Evolutionary conservation across 1,140 invertebrate genomes (phyloP).

Genomic region (Nomia melanderi): DNA sequence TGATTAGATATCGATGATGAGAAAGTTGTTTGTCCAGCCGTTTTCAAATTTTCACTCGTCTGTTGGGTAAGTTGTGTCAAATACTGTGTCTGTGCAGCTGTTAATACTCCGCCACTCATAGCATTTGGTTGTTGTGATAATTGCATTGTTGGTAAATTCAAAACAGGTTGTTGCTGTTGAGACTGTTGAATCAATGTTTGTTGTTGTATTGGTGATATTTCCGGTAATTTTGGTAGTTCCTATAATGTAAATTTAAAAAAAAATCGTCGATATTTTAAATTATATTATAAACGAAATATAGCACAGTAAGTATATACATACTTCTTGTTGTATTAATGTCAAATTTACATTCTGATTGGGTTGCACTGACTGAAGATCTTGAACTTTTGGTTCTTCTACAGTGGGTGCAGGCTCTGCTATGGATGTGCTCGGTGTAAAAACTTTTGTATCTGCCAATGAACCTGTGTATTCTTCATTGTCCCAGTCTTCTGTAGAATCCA

Average conservation of each 20-base stretch:
- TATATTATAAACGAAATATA: conserved; percentile 8
- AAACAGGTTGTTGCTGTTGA: conserved; percentile 69
- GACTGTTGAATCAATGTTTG: conserved; percentile 68
- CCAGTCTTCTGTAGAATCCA: conserved; percentile 91
- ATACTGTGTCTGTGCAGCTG: conserved; percentile 87
- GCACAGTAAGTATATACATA: conserved; percentile 29
- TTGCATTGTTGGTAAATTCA: conserved; percentile 76
- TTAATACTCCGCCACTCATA: conserved; percentile 79
- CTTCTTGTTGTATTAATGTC: conserved; percentile 67
- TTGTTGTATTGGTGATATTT: conserved; percentile 69
- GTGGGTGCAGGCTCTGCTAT: conserved; percentile 65
- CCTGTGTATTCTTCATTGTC: conserved; percentile 97
- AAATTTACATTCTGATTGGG: conserved; percentile 66
- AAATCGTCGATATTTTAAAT: conserved; percentile 9
- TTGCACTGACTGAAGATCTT: conserved; percentile 64
- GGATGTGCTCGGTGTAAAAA: conserved; percentile 89
- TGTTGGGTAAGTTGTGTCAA: conserved; percentile 86
- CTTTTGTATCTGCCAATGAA: conserved; percentile 95
- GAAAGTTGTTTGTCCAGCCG: conserved; percentile 80
- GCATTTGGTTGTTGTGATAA: conserved; percentile 75
- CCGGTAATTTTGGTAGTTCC: conserved; percentile 73
- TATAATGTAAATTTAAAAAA: conserved; percentile 39
- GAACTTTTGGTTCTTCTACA: conserved; percentile 70
- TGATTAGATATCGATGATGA: conserved; percentile 75
- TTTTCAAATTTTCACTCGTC: conserved; percentile 84